Evolutionary conservation across 2,888 invertebrate species (phyloP), one percentile per base, ranked within the genome.

Genomic region (Coelopa pilipes): DNA sequence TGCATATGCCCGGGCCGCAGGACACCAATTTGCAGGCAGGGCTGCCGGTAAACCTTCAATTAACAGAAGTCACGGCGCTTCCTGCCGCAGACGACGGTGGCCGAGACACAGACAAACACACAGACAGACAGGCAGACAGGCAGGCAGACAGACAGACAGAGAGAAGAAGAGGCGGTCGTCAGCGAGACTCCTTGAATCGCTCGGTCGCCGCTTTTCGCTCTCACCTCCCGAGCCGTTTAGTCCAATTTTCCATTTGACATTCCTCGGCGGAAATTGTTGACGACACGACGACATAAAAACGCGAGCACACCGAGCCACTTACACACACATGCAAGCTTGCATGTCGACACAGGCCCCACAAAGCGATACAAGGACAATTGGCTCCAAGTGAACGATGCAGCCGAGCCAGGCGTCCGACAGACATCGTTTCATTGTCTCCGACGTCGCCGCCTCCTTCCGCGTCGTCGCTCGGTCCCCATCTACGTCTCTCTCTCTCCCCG

Each of bases 231-330:
- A n/a, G n/a, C n/a, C n/a, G n/a, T 60, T 60, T 19, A 21, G 21
- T 60, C 19, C 21, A 60, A 60, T 60, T 60, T 60, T 21, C 10
- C 60, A 60, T 60, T 60, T 60, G 60, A 60, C 60, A 60, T 60
- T 60, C 60, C 24, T 60, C 24, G 21, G 13, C 60, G 60, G 60
- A 21, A 60, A 60, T 60, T 17, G 34, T 21, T 24, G 24, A 60
- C 53, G 67, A 67, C 67, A 53, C 12, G n/a, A 34, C 24, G 17
- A 53, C 12, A 67, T 19, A 49, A 67, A 15, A 46, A 19, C 12
- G 49, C 66, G 49, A 17, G 46, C 19, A 21, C 67, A 53, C 34
- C 24, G 34, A 53, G n/a, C 50, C 19, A 67, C 50, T 12, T 5
- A 66, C 50, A 49, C 1, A 50, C 19, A 67, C 21, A 53, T 12